Evolutionary conservation across 2,888 invertebrate genomes (phyloP).

Genomic region (Eupithecia pulchellata): DNA sequence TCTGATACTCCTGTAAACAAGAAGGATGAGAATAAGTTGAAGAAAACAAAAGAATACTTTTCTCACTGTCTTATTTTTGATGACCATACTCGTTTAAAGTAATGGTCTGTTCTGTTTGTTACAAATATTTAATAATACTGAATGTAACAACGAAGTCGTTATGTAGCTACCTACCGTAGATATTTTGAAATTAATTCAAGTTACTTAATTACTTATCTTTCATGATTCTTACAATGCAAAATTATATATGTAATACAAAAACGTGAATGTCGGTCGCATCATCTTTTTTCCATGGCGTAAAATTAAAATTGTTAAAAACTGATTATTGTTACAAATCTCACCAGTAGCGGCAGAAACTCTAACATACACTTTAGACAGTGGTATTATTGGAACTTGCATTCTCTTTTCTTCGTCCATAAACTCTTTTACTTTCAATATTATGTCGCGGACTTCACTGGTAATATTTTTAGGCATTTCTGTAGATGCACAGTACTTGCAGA

Average conservation of each 20-base stretch:
- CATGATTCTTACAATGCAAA: neutral
- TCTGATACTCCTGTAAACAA: slow-evolving; percentile 74
- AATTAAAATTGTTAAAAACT: neutral
- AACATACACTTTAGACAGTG: slow-evolving; percentile 78
- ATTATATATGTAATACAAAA: neutral
- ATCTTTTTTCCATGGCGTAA: neutral
- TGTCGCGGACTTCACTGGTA: slow-evolving; percentile 78
- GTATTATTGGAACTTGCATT: slow-evolving; percentile 82
- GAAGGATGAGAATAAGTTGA: neutral
- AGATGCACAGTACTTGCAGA: slow-evolving; percentile 8
- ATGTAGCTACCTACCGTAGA: neutral
- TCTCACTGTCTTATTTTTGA: neutral
- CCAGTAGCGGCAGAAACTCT: slow-evolving; percentile 80
- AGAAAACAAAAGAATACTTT: neutral
- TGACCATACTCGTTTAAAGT: neutral
- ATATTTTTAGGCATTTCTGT: slow-evolving; percentile 79
- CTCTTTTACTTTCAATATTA: slow-evolving; percentile 79
- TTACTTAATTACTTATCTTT: too few species aligned
- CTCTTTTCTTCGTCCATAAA: slow-evolving; percentile 82
- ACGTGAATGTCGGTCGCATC: neutral
- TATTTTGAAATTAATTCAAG: too few species aligned
- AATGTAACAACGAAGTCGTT: neutral
- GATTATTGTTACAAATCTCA: slow-evolving; percentile 40
- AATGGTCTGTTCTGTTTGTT: neutral
- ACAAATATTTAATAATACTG: neutral